Conservation (phyloP, 2,113 vertebrate species). For the Mobula birostris region DNA sequence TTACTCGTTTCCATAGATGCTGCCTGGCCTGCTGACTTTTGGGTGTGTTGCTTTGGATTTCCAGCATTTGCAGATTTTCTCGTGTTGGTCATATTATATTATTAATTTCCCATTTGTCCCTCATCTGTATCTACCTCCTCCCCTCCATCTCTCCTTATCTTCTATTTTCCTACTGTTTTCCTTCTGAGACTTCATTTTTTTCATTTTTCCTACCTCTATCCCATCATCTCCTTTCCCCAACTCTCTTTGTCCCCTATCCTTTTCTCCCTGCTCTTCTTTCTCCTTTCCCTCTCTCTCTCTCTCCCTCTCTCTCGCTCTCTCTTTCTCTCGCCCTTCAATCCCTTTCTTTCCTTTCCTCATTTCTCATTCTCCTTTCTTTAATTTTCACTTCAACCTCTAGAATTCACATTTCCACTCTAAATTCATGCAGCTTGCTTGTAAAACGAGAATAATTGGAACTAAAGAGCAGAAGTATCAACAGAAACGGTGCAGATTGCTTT, state of each 20-base stretch:
- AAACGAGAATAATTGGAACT: background rate
- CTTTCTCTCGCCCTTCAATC: no score
- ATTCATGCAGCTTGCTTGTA: background rate
- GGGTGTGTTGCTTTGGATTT: no score
- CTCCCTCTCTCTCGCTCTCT: no score
- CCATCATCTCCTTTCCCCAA: background rate
- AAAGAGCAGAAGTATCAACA: background rate
- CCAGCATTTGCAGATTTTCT: no score
- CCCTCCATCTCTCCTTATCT: background rate
- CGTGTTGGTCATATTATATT: no score
- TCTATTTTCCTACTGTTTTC: no score
- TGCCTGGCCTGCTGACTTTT: no score
- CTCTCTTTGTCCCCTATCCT: background rate
- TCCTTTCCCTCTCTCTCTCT: background rate
- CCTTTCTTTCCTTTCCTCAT: background rate
- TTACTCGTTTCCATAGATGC: no score
- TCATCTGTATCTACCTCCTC: background rate
- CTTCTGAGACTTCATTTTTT: no score
- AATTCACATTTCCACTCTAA: background rate
- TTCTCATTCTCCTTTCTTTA: background rate
- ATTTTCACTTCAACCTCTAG: background rate
- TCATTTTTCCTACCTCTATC: no score
- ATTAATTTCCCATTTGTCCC: background rate
- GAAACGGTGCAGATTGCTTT: background rate
- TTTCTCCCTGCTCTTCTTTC: background rate